Base-by-base conservation (phyloP, 1,140 invertebrate genomes). In the Trichomalopsis sarcophagae region DNA sequence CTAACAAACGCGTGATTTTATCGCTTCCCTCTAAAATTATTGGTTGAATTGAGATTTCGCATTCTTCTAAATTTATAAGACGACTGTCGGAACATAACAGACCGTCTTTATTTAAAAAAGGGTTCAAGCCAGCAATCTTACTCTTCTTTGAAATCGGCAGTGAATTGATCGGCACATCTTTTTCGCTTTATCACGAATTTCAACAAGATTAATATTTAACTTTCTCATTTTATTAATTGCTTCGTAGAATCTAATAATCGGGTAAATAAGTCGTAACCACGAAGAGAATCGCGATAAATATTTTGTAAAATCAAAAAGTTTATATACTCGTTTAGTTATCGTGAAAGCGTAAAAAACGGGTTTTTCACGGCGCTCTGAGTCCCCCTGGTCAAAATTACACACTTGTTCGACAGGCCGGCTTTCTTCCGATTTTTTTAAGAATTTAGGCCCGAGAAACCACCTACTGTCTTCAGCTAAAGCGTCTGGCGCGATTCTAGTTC, bases 11-110 rank as follows among this genome's bases (percentile, higher is more conserved):
- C 21, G 74, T 10, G 27, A 69, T 69, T 69, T 27, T 69, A 5
- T 69, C 62, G 27, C 14, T 79, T 68, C 5, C 55, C 33, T 78
- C 47, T 50, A 78, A 27, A 55, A 78, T 62, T 50, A 55, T 55
- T 68, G 62, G 62, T n/a, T 9, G 62, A 1, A 3, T 44, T 3
- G 11, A 21, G 21, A 50, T 66, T 14, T 68, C n/a, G 4, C 30
- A 66, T 33, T 79, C 30, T 3, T 33, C 27, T 21, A n/a, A 9
- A 21, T 17, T 33, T 17, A n/a, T 23, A 30, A 62, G 11, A 66
- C 77, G 50, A 21, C 77, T 40, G 6, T 23, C 1, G 1, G 30
- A 14, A 10, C 77, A 10, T n/a, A 79, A 66, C 0, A 79, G 21
- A 21, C n/a, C 14, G 1, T 66, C 33, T n/a, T 68, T 55, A 5